phyloP scores from a whole-genome alignment of 1,140 invertebrate species.

The Megathymus violae region DNA sequence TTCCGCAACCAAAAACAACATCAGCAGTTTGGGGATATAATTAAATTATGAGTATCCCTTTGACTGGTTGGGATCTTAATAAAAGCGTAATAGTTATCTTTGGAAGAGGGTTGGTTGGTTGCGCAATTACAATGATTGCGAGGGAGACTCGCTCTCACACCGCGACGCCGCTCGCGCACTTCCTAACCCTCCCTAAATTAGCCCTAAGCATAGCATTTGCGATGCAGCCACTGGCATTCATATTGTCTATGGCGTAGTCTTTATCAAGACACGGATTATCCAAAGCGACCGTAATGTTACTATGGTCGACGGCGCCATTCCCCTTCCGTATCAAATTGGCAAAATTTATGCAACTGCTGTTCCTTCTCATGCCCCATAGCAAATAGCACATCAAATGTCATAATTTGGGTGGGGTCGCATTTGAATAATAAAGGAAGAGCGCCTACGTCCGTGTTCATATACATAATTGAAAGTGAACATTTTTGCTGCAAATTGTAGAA shows the following conservation, averaged over 20 bases:
- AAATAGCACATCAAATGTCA: constrained; percentile 74
- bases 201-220: constrained; percentile 18
- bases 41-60: constrained; percentile 77
- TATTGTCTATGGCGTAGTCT: constrained; percentile 26
- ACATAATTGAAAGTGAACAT: constrained; percentile 19
- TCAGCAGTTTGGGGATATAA: constrained; percentile 50
- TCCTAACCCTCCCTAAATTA: constrained; percentile 28
- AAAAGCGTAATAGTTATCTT: constrained; percentile 79
- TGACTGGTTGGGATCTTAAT: constrained; percentile 72
- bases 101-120: constrained; percentile 61
- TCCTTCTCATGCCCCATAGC: constrained; percentile 47
- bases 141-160: constrained; percentile 40
- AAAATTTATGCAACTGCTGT: constrained; percentile 77
- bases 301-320: constrained; percentile 34
- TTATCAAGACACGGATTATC: constrained; percentile 24
- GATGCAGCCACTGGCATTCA: constrained; percentile 18
- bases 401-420: constrained; percentile 63
- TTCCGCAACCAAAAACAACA: constrained; percentile 14
- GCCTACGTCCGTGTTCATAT: not conserved
- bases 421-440: constrained; percentile 62
- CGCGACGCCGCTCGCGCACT: constrained; percentile 33
- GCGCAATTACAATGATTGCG: constrained; percentile 69
- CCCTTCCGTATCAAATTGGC: constrained; percentile 72
- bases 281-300: constrained; percentile 22
- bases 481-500: not conserved